Evolutionary conservation across 2,888 invertebrate species (phyloP).

Genomic region (Argyresthia albistria): DNA sequence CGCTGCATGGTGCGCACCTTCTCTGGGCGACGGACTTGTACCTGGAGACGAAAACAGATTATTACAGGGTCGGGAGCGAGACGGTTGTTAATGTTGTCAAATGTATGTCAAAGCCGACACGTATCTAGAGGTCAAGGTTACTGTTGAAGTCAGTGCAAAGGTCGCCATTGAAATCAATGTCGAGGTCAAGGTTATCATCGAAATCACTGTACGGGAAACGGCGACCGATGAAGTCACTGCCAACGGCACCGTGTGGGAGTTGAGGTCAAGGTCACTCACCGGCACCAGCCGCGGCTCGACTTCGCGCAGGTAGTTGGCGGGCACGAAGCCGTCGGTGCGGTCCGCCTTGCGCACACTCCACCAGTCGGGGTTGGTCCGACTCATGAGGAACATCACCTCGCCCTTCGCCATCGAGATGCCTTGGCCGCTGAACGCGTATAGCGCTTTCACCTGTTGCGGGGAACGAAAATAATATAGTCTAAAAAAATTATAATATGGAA

Average conservation of each 20-base stretch:
- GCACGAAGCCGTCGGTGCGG: conserved; percentile 96
- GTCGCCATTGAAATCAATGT: too few species aligned
- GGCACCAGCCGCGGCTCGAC: conserved; percentile 89
- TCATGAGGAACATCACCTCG: conserved; percentile 92
- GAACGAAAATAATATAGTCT: neutral
- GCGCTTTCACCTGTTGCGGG: conserved; percentile 72
- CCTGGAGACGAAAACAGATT: conserved; percentile 37
- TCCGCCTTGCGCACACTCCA: conserved; percentile 97
- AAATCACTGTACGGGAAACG: too few species aligned
- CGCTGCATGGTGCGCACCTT: conserved; percentile 87
- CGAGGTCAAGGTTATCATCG: too few species aligned
- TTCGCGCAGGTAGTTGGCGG: conserved; percentile 96
- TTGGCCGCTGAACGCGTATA: conserved; percentile 93
- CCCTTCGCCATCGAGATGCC: conserved; percentile 94
- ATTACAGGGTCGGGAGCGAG: too few species aligned
- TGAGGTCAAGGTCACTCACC: conserved; percentile 32
- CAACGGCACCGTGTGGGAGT: too few species aligned
- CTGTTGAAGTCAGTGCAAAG: too few species aligned
- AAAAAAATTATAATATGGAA: too few species aligned
- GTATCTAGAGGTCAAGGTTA: too few species aligned
- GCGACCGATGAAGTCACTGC: too few species aligned
- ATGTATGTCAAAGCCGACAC: too few species aligned
- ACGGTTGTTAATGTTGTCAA: too few species aligned
- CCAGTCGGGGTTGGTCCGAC: conserved; percentile 98
- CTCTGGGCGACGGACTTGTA: conserved; percentile 89